Evolutionary conservation across 2,888 invertebrate species (phyloP), one percentile per base, ranked within the genome.

Genomic region (Luperina nickerlii): DNA sequence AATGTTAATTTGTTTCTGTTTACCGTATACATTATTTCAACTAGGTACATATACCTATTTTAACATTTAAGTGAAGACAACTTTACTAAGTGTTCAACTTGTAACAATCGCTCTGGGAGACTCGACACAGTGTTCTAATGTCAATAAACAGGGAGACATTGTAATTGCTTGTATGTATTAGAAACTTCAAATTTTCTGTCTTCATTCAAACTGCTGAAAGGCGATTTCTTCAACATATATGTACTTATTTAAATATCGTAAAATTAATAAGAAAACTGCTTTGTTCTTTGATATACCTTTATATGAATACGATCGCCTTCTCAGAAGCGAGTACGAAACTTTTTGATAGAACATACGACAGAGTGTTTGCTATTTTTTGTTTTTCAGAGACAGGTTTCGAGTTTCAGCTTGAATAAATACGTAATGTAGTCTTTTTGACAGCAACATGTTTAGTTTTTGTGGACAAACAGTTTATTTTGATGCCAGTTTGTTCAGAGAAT

Each of bases 131-230:
- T 63, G 54, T 20, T 57, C 38, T 65, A 66, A 66, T 81, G 67
- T 63, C n/a, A 85, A 75, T 76, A 73, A 75, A 73, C 62, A 60
- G 27, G 2, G 48, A 73, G 73, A 74, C 62, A 75, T 69, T 51
- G 38, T 76, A 42, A 85, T 78, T 74, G 13, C 65, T 74, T 70
- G 60, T 65, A 60, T 70, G 60, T 65, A 60, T 48, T n/a, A 4
- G 24, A 60, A n/a, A 65, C 24, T 83, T 76, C n/a, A n/a, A 68
- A 63, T n/a, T 42, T 42, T 68, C 67, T 38, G n/a, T 63, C 63
- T 51, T 71, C n/a, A 77, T 77, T 60, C 15, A 65, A 74, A 60
- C 27, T 73, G 60, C 62, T 70, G 32, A 74, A 54, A 67, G 42
- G 27, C 27, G 71, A 71, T 60, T 70, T 62, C 62, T 68, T 74